These are phyloP conservation scores for Brachionus plicatilis DNA, from an alignment of 1,140 invertebrate species.

Conservation along the genomic window DNA sequence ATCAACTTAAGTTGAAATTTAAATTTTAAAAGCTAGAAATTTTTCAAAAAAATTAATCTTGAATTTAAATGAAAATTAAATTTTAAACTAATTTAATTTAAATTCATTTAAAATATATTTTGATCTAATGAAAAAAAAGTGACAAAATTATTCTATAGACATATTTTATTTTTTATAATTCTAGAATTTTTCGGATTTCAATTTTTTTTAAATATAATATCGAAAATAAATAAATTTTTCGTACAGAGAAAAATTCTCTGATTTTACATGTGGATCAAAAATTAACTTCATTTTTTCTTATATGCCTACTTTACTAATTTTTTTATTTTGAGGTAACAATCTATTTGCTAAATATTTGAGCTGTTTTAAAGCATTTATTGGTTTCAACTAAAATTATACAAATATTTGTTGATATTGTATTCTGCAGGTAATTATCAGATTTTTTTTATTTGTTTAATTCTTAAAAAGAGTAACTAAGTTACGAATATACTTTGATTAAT, in stretches of 20 bases:
- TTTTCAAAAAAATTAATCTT: not conserved
- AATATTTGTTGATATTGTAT: not conserved
- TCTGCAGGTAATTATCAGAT: not conserved
- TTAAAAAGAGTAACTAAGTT: not conserved
- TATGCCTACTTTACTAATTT: too few relatives aligned
- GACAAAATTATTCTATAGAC: not conserved
- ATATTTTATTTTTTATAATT: too few relatives aligned
- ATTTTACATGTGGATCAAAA: too few relatives aligned
- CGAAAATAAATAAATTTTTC: too few relatives aligned
- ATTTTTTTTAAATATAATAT: too few relatives aligned
- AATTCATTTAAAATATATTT: not conserved
- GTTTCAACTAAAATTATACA: not conserved
- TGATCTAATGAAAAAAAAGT: not conserved
- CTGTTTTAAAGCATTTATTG: too few relatives aligned
- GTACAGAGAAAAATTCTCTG: too few relatives aligned
- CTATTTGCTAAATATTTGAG: too few relatives aligned
- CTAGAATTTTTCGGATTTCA: too few relatives aligned
- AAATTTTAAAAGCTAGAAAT: not conserved
- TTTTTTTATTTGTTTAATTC: not conserved
- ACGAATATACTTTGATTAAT: not conserved
- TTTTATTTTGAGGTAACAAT: too few relatives aligned
- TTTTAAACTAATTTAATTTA: not conserved
- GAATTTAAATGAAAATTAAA: not conserved
- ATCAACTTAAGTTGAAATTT: conserved; percentile 5
- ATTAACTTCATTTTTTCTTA: too few relatives aligned